These are phyloP conservation scores for Metopia argyrocephala DNA, from an alignment of 2,888 invertebrate species.

Conservation along the genomic window DNA sequence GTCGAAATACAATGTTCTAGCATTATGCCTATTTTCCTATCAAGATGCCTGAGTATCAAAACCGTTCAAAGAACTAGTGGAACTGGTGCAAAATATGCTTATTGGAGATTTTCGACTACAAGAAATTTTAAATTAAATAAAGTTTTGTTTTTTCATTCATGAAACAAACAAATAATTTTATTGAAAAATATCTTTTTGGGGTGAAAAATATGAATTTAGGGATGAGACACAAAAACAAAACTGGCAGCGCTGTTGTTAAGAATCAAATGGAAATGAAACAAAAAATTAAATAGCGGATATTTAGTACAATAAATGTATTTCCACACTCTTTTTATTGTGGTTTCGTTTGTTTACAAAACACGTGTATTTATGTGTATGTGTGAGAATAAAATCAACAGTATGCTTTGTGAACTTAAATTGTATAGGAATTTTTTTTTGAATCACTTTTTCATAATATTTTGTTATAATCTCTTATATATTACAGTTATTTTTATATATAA, in stretches of 20 bases:
- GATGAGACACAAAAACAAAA: too few relatives aligned
- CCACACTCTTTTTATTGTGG: neutral
- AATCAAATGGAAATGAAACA: constrained; percentile 17
- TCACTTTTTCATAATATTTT: neutral
- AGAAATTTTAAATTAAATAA: too few relatives aligned
- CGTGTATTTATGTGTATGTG: neutral
- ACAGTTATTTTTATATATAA: neutral
- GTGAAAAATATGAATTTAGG: neutral
- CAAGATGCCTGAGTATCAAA: too few relatives aligned
- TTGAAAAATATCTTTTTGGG: too few relatives aligned
- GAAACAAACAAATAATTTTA: too few relatives aligned
- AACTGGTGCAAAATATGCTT: too few relatives aligned
- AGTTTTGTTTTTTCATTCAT: too few relatives aligned
- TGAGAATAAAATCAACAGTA: constrained; percentile 35
- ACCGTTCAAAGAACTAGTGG: too few relatives aligned
- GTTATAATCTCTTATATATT: too few relatives aligned
- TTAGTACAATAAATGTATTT: constrained; percentile 1
- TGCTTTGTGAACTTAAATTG: constrained; percentile 4
- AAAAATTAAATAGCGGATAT: neutral
- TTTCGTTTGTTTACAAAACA: neutral
- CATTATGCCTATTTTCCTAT: too few relatives aligned
- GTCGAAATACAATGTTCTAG: too few relatives aligned
- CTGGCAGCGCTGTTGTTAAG: neutral
- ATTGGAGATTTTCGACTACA: too few relatives aligned
- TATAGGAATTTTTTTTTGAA: neutral